Evolutionary conservation across 2,113 vertebrate genomes (phyloP).

Genomic region (Phasianus colchicus): DNA sequence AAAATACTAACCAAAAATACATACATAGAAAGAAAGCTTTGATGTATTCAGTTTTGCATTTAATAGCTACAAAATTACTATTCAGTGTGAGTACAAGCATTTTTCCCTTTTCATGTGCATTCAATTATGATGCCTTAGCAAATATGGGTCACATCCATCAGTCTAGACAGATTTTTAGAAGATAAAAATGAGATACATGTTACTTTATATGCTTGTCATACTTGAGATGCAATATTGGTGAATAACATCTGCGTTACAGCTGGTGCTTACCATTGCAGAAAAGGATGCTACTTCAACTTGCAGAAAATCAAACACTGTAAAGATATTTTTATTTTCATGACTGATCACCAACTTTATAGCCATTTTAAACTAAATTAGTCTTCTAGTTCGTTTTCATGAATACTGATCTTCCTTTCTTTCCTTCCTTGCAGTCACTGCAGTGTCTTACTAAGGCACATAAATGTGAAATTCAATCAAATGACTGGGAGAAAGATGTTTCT

Average conservation of each 20-base stretch:
- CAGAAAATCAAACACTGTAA: slow-evolving; percentile 18
- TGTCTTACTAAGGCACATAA: slow-evolving; percentile 92
- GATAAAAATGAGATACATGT: slow-evolving; percentile 51
- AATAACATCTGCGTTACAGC: slow-evolving; percentile 74
- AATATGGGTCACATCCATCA: slow-evolving; percentile 69
- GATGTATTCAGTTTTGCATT: not conserved
- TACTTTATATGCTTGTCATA: slow-evolving; percentile 55
- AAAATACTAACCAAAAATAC: slow-evolving; percentile 11
- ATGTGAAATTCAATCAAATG: slow-evolving; percentile 86
- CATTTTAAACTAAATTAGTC: not conserved
- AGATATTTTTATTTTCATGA: not conserved
- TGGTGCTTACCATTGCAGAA: not conserved
- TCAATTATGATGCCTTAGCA: slow-evolving; percentile 57
- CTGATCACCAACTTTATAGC: not conserved
- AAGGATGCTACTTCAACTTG: not conserved
- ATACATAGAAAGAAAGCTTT: not conserved
- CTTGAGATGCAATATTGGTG: slow-evolving; percentile 8
- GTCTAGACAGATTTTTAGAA: slow-evolving; percentile 74
- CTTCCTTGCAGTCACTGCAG: slow-evolving; percentile 85
- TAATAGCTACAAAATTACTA: slow-evolving; percentile 3
- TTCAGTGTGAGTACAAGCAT: slow-evolving; percentile 32
- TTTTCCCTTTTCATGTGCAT: slow-evolving; percentile 49
- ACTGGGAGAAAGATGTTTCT: slow-evolving; percentile 89
- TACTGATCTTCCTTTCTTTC: slow-evolving; percentile 6
- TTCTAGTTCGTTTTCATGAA: not conserved